Evolutionary conservation across 2,888 invertebrate genomes (phyloP).

Genomic region (Polyploca ridens): DNA sequence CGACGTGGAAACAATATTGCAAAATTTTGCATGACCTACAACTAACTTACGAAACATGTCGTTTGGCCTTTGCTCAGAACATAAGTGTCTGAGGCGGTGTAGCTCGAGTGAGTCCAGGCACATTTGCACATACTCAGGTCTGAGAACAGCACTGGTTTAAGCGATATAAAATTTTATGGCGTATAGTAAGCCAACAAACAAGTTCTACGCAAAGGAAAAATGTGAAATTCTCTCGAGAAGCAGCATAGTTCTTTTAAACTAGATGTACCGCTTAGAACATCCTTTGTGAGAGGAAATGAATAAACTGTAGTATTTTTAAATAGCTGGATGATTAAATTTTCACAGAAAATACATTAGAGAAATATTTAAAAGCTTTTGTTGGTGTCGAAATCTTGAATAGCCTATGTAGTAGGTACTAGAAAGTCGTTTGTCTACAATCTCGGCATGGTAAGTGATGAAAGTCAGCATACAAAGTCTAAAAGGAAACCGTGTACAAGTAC

Average conservation of each 20-base stretch:
- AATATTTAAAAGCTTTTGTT: neutral
- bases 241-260: slow-evolving; percentile 20
- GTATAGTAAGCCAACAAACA: slow-evolving; percentile 31
- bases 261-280: slow-evolving; percentile 7
- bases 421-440: too few relatives aligned
- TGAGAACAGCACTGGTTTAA: slow-evolving; percentile 12
- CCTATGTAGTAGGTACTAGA: too few relatives aligned
- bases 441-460: too few relatives aligned
- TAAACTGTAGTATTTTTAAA: neutral
- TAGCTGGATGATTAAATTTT: neutral
- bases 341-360: neutral
- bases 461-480: too few relatives aligned
- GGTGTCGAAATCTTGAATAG: neutral
- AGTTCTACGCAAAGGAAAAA: slow-evolving; percentile 25
- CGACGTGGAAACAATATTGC: neutral
- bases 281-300: slow-evolving; percentile 1
- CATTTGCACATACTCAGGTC: slow-evolving; percentile 10
- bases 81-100: neutral
- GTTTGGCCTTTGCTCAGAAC: slow-evolving; percentile 1
- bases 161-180: slow-evolving; percentile 29
- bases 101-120: slow-evolving; percentile 5
- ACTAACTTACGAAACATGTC: neutral
- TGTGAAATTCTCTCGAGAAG: slow-evolving; percentile 22
- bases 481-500: too few relatives aligned
- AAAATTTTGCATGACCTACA: neutral